Evolutionary conservation across 2,888 invertebrate genomes (phyloP).

Genomic region (Thecophora atra): DNA sequence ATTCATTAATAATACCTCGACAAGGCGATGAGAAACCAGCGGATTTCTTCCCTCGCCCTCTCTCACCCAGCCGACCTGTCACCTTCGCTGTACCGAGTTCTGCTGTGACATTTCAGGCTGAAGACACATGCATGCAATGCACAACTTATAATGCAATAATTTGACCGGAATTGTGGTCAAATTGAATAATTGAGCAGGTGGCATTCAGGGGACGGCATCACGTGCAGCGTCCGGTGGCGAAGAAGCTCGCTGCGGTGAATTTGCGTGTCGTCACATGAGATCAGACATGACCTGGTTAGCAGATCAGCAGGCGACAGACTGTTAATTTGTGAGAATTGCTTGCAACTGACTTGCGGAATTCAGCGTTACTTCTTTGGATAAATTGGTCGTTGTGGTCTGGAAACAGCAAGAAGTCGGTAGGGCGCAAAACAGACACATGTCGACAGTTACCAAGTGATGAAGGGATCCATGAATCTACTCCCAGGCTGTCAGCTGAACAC

Average conservation of each 20-base stretch:
- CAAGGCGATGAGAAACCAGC: too few species aligned
- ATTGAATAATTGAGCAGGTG: conserved; percentile 65
- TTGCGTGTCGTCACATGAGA: conserved; percentile 41
- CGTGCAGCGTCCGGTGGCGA: conserved; percentile 39
- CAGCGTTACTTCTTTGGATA: conserved; percentile 33
- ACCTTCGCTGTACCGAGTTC: too few species aligned
- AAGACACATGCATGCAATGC: too few species aligned
- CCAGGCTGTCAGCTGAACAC: too few species aligned
- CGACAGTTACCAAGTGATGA: not conserved
- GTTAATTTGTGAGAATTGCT: conserved; percentile 61
- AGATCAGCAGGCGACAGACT: conserved; percentile 53
- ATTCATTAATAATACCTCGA: too few species aligned
- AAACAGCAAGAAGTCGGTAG: not conserved
- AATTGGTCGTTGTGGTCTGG: conserved; percentile 1
- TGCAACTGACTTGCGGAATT: conserved; percentile 13
- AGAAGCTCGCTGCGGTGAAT: conserved; percentile 41
- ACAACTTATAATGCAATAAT: conserved; percentile 64
- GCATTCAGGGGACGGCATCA: conserved; percentile 45
- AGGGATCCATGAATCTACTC: not conserved
- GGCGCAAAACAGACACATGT: not conserved
- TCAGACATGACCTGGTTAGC: conserved; percentile 1
- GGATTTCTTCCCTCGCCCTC: too few species aligned
- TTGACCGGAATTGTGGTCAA: conserved; percentile 64
- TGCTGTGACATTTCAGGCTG: not conserved
- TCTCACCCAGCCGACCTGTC: too few species aligned